Evolutionary conservation across 2,797 vertebrate species (phyloP).

Genomic region (Poeciliopsis presidionis): DNA sequence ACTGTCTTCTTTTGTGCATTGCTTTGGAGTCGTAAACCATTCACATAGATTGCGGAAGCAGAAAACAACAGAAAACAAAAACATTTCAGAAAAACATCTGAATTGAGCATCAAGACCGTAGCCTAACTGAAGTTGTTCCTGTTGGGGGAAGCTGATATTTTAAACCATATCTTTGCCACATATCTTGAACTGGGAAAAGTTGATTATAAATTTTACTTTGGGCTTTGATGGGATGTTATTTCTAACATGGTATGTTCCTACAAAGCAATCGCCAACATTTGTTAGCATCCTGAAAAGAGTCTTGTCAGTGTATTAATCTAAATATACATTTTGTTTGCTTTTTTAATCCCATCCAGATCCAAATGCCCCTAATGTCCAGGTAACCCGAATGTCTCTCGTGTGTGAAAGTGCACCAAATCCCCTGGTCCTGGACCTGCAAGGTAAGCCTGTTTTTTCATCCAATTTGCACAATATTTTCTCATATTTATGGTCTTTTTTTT

Average conservation of each 20-base stretch:
- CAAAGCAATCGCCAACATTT: not conserved
- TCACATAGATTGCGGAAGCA: too few relatives aligned
- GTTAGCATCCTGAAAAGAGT: not conserved
- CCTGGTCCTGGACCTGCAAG: constrained; percentile 90
- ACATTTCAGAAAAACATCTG: too few relatives aligned
- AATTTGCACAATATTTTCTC: not conserved
- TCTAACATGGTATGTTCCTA: not conserved
- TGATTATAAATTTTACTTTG: not conserved
- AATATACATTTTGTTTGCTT: not conserved
- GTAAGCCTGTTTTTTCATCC: constrained; percentile 71
- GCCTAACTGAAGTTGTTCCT: not conserved
- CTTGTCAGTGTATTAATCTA: not conserved
- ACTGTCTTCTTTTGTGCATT: too few relatives aligned
- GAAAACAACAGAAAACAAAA: too few relatives aligned
- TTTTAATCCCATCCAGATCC: constrained; percentile 78
- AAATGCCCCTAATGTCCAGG: constrained; percentile 86
- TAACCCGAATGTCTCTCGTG: constrained; percentile 89
- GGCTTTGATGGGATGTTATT: not conserved
- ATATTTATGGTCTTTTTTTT: not conserved
- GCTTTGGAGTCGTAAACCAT: too few relatives aligned
- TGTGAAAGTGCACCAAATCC: constrained; percentile 85
- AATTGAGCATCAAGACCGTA: too few relatives aligned
- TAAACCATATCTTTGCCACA: not conserved
- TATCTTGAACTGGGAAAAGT: not conserved
- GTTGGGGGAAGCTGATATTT: not conserved